Base-by-base conservation (phyloP, 2,888 invertebrate genomes). In the Epinotia nisella region DNA sequence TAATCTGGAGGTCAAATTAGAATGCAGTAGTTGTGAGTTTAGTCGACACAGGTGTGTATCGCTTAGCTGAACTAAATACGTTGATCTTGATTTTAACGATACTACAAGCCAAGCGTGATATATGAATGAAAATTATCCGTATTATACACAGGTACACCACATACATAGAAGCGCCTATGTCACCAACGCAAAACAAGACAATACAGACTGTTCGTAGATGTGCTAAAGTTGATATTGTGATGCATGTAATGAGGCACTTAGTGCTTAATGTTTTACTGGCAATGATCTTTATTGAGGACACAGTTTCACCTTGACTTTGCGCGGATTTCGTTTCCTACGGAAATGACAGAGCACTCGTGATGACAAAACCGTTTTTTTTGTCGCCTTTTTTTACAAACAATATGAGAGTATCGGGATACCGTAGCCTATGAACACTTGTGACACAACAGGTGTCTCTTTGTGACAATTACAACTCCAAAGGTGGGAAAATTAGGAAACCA, bases 281-380 rank as follows among this genome's bases (percentile, higher is more conserved):
- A 71, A 55, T 71, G 71, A 67, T 71, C 66, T 71, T 71, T 71
- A 71, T 61, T 61, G 71, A 71, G 70, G 70, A 58, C 71, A 41
- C 66, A 55, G 65, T 53, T 60, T 29, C 19, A 35, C 71, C 71
- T 71, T 71, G 71, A 71, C 67, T 71, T 67, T 71, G 71, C 24
- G 58, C 49, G 59, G 53, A 66, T 71, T 66, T 71, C 60, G 60
- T 71, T 71, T 71, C 66, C 71, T 60, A 61, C 71, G 71, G 71
- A 67, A 71, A 71, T 67, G 53, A 61, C 29, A 65, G 59, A 17
- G 45, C 49, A n/a, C 15, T 17, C 45, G 21, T 58, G 58, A 56
- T 64, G 39, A 55, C 24, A 19, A 69, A 55, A 61, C 7, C n/a
- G 9, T 9, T 41, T 55, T n/a, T 65, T 35, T 66, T 56, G 13